A percentile compares a stretch with the other conserved stretches of the same genome.
Evolutionary conservation across 2,888 invertebrate genomes (phyloP).

Genomic region (Sipunculus nudus): DNA sequence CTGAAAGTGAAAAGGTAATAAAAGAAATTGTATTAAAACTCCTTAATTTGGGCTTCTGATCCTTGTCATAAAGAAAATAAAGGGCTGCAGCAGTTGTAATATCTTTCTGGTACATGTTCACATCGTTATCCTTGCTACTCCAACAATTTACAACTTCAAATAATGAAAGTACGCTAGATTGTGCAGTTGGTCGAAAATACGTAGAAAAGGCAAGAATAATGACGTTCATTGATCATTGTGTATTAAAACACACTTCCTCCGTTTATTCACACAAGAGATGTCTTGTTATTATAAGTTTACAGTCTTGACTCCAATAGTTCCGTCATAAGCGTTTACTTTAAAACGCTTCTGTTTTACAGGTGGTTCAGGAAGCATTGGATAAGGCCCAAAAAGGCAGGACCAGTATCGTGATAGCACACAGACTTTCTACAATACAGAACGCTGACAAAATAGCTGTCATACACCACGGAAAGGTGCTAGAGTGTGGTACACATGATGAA

Average conservation of each 20-base stretch:
- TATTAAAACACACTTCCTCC: too few relatives aligned
- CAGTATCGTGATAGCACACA: slow-evolving; percentile 68
- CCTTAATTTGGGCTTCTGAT: not conserved
- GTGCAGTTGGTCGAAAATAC: too few relatives aligned
- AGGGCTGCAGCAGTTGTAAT: not conserved
- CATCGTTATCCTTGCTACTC: not conserved
- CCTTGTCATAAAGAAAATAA: not conserved
- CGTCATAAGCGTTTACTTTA: too few relatives aligned
- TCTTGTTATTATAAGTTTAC: too few relatives aligned
- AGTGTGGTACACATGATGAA: slow-evolving; percentile 57
- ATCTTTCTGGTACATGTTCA: not conserved
- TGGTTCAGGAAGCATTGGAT: slow-evolving; percentile 62
- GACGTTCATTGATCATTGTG: too few relatives aligned
- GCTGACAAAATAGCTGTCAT: slow-evolving; percentile 64
- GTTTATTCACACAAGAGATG: too few relatives aligned
- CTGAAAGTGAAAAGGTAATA: slow-evolving; percentile 62
- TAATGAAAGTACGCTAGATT: too few relatives aligned
- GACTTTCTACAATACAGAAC: slow-evolving; percentile 68
- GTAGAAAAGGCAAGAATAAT: too few relatives aligned
- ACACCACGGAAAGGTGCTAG: slow-evolving; percentile 54
- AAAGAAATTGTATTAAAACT: not conserved
- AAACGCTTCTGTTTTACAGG: too few relatives aligned
- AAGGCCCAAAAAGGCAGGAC: slow-evolving; percentile 65
- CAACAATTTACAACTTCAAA: too few relatives aligned
- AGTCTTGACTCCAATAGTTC: too few relatives aligned